Evolutionary conservation across 2,113 vertebrate genomes (phyloP), one percentile per base, ranked within the genome.

Genomic region (Aepyceros melampus): DNA sequence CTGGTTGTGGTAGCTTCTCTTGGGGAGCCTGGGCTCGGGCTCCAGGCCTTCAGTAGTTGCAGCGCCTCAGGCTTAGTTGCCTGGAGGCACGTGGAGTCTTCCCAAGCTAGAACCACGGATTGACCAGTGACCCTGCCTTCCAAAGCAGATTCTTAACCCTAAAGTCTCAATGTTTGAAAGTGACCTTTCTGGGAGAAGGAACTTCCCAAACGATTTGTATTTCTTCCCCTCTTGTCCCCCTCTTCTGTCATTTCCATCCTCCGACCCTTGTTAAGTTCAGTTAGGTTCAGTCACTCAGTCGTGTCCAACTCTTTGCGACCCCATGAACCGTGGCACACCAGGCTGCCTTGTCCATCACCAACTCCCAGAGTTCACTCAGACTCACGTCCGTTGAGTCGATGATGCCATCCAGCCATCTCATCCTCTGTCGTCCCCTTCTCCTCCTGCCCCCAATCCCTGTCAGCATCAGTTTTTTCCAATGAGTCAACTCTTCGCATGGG

Each of bases 301-400:
- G 1, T 67, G 62, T 67, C 62, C 7, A 0, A 9, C 16, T 67
- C 33, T 58, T 5, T 67, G 62, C 0, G 3, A n/a, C 16, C 6
- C 62, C 60, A 15, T 7, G 60, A 62, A 62, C 7, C 0, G 3
- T 6, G 16, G 60, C 60, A 33, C 1, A 6, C 60, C 60, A 62
- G 14, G 60, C 60, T 29, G 31, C 60, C 29, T 7, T 62, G 60
- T 62, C 60, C 14, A 62, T 33, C 14, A 33, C 29, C 6, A 33
- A 3, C 60, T 62, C 6, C 60, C 6, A 3, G 60, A 62, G 29
- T 62, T 31, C 29, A 62, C 60, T 0, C 60, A 33, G 3, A 62
- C 14, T 62, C 29, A 33, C 0, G 29, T 62, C 13, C 14, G 33
- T 62, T 0, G 60, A 31, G 60, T 15, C 1, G 1, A 2, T 62